Percentiles rank a stretch among this genome's conserved stretches.
Evolutionary conservation across 2,888 invertebrate species (phyloP).

Genomic region (Nomada lathburiana): DNA sequence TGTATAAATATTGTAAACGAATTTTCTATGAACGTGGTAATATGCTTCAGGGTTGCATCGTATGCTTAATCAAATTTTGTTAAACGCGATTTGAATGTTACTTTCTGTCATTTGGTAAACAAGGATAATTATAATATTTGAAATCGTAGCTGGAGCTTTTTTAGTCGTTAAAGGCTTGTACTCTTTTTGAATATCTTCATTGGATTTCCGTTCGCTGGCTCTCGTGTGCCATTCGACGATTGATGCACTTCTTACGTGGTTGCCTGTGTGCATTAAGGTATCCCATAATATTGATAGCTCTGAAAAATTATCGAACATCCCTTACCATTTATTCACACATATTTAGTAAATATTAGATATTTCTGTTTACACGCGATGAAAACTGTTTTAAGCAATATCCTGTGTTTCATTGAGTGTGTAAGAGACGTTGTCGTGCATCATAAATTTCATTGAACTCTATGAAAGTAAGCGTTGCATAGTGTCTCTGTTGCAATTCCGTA

Average conservation of each 20-base stretch:
- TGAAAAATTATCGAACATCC: neutral
- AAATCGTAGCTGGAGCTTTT: neutral
- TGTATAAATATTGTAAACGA: neutral
- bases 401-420: neutral
- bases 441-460: constrained; percentile 3
- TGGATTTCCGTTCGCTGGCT: constrained; percentile 67
- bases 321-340: neutral
- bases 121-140: constrained; percentile 3
- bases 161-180: neutral
- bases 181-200: constrained; percentile 34
- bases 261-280: constrained; percentile 14
- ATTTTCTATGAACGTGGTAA: neutral
- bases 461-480: constrained; percentile 6
- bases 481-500: constrained; percentile 6
- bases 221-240: constrained; percentile 64
- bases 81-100: no score
- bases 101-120: neutral
- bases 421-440: neutral
- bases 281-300: neutral
- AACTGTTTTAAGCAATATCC: neutral
- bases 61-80: neutral
- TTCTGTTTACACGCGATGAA: neutral
- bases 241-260: constrained; percentile 50
- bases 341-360: neutral
- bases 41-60: neutral